These are phyloP conservation scores for Norana najaformis DNA, from an alignment of 2,888 invertebrate species.

Conservation along the genomic window DNA sequence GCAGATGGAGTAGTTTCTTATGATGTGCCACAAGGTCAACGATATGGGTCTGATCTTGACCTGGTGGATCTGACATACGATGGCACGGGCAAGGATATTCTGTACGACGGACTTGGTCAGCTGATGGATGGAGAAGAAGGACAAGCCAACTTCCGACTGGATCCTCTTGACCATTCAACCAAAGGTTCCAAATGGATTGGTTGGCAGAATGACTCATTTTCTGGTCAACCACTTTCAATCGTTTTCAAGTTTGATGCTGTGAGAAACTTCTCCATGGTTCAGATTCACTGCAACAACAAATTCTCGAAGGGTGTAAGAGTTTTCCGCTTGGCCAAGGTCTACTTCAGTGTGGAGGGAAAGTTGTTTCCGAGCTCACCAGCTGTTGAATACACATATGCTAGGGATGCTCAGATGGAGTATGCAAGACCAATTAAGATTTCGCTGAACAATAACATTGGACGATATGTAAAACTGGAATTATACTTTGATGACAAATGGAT, in stretches of 20 bases:
- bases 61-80: conserved; percentile 84
- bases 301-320: conserved; percentile 83
- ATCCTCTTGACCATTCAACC: conserved; percentile 66
- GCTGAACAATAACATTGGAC: conserved; percentile 79
- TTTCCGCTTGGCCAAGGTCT: conserved; percentile 77
- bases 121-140: conserved; percentile 79
- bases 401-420: conserved; percentile 78
- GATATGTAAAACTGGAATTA: conserved; percentile 76
- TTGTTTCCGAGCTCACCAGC: conserved; percentile 71
- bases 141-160: conserved; percentile 74
- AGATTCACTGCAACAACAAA: conserved; percentile 82
- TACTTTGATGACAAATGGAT: conserved; percentile 85
- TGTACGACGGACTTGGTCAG: conserved; percentile 80
- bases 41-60: conserved; percentile 77
- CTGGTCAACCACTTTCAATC: conserved; percentile 70
- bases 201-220: conserved; percentile 70
- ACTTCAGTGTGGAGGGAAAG: conserved; percentile 74
- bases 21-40: conserved; percentile 85
- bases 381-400: conserved; percentile 70
- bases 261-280: conserved; percentile 81
- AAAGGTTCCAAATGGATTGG: conserved; percentile 80
- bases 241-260: conserved; percentile 85
- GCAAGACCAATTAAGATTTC: conserved; percentile 82
- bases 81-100: conserved; percentile 68
- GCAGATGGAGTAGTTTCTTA: conserved; percentile 81